Conservation (phyloP, 2,797 vertebrate genomes). For the Pterois miles region DNA sequence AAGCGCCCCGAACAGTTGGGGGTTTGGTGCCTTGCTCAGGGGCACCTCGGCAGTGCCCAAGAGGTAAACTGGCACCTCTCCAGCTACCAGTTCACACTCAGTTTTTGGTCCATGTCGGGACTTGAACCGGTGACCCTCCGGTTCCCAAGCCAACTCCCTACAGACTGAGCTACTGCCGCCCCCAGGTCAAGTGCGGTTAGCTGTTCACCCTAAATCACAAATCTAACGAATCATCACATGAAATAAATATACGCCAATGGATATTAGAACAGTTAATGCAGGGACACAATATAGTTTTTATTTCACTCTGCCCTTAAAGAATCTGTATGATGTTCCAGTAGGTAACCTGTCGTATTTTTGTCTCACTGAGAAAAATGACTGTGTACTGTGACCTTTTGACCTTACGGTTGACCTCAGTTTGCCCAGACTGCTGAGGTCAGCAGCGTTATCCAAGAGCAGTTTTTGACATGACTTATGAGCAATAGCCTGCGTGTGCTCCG, state of each 20-base stretch:
- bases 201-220: background rate
- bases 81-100: too few relatives aligned
- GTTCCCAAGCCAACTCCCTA: too few relatives aligned
- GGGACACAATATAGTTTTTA: background rate
- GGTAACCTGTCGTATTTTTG: background rate
- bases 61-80: too few relatives aligned
- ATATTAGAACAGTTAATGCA: background rate
- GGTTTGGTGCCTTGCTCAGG: too few relatives aligned
- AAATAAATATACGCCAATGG: background rate
- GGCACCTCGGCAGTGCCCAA: too few relatives aligned
- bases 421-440: constrained; percentile 22
- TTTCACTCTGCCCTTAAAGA: background rate
- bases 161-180: too few relatives aligned
- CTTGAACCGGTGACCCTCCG: too few relatives aligned
- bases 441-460: background rate
- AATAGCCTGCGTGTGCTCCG: background rate
- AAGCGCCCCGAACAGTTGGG: too few relatives aligned
- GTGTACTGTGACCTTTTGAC: background rate
- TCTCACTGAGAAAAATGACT: background rate
- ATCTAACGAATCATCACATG: too few relatives aligned
- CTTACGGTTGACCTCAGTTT: constrained; percentile 30
- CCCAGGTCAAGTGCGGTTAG: too few relatives aligned
- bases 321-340: background rate
- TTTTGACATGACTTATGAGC: constrained; percentile 23
- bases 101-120: too few relatives aligned